Base-by-base conservation (phyloP, 2,888 invertebrate species). In the Nomada hirtipes region DNA sequence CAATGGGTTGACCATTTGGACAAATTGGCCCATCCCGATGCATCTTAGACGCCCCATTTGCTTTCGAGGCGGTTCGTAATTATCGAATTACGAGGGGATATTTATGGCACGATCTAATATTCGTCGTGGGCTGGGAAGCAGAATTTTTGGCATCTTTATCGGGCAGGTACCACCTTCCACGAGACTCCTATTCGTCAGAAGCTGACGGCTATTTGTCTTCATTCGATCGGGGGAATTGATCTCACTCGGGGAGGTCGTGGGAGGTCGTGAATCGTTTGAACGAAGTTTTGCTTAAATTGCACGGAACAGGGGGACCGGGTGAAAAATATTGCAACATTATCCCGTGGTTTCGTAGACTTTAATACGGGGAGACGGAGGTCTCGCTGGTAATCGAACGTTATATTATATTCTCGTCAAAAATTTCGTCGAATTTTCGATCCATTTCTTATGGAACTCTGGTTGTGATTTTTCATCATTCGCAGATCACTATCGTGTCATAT, bases 11-110 rank as follows among this genome's bases (percentile, higher is more conserved):
- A 69, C 76, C 76, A 79, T 85, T 86, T 79, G 57, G 79, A 84
- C 85, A 89, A 90, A 90, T 91, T 90, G 90, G 89, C 87, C 90
- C 74, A 86, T 89, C 90, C 70, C 20, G 59, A 52, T 52, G 55
- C 53, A 68, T 52, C 79, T 82, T 77, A 78, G 69, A 67, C 59
- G 26, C 44, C 73, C 63, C 50, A 10, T 10, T 52, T 47, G 71
- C 65, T 73, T 59, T 59, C 74, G 64, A 59, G 23, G 73, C 29
- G 55, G 60, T 20, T 79, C 76, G 67, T 71, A 88, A 90, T 90
- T 90, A 90, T 90, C 89, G 85, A 86, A 90, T 90, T 90, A 73
- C 7, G 84, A 79, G 72, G 72, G 67, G 82, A 87, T 86, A 87
- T 90, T 89, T 87, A 89, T 64, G 85, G 80, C 42, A 50, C 10